Percentiles rank a stretch among this genome's conserved stretches.
phyloP scores from a whole-genome alignment of 2,888 invertebrate species.

The Yponomeuta evonymella region DNA sequence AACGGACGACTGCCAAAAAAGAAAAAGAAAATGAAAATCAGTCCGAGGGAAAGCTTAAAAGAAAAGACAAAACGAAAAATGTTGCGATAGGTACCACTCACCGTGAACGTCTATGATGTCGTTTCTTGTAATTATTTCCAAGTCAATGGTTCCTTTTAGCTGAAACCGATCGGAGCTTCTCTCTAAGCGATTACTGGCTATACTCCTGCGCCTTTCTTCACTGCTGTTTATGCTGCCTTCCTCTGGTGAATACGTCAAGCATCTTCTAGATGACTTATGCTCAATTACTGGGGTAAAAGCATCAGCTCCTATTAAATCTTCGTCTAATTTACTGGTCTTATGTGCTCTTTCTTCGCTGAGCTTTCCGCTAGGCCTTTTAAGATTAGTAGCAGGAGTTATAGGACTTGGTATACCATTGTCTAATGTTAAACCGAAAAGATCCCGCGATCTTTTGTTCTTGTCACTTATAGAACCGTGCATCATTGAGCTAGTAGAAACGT shows the following conservation, averaged over 20 bases:
- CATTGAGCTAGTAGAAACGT: conserved; percentile 62
- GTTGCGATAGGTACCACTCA: conserved; percentile 74
- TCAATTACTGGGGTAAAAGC: conserved; percentile 64
- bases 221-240: conserved; percentile 68
- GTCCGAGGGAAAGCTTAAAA: conserved; percentile 18
- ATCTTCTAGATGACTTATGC: conserved; percentile 70
- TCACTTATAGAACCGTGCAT: conserved; percentile 37
- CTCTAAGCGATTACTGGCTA: conserved; percentile 65
- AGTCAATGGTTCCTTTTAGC: conserved; percentile 77
- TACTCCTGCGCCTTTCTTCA: conserved; percentile 72
- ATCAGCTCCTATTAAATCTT: conserved; percentile 56
- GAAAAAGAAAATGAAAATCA: conserved; percentile 21
- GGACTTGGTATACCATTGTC: conserved; percentile 73
- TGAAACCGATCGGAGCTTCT: conserved; percentile 54
- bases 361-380: conserved; percentile 59
- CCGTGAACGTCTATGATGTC: conserved; percentile 81
- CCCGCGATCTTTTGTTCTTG: conserved; percentile 48
- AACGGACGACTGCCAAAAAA: conserved; percentile 81
- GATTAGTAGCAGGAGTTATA: conserved; percentile 59
- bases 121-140: conserved; percentile 75
- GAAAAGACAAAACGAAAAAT: conserved; percentile 23
- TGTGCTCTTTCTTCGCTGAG: conserved; percentile 63
- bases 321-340: conserved; percentile 70
- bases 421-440: conserved; percentile 62
- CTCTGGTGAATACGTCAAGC: conserved; percentile 77